Percentiles rank a stretch among this genome's conserved stretches.
phyloP scores from a whole-genome alignment of 2,797 vertebrate species.

The Cheirogaleus major region DNA sequence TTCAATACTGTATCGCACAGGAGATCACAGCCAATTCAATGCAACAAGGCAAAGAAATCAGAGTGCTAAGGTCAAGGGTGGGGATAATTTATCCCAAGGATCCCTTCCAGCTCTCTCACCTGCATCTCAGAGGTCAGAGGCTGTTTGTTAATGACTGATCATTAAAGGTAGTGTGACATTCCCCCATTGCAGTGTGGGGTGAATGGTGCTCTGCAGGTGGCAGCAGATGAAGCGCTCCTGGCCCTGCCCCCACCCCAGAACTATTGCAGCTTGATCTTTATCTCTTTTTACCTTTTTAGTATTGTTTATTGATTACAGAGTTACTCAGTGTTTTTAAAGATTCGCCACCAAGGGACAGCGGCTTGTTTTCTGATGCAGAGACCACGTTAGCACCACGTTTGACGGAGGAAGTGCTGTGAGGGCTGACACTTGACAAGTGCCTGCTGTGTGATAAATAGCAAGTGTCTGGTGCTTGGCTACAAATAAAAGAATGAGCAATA shows the following conservation, averaged over 20 bases:
- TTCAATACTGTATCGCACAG: not conserved
- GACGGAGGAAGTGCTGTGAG: accelerated
- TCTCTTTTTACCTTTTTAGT: not conserved
- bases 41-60: not conserved
- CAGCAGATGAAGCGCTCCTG: accelerated
- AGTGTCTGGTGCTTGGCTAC: not conserved
- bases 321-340: not conserved
- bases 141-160: not conserved
- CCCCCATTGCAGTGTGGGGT: accelerated
- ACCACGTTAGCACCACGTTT: not conserved
- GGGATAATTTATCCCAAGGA: not conserved
- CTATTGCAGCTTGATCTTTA: not conserved
- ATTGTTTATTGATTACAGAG: not conserved
- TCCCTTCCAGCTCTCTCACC: not conserved
- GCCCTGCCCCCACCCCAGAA: too few relatives aligned
- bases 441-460: not conserved
- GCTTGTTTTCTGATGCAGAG: not conserved
- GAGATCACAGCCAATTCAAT: not conserved
- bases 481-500: not conserved
- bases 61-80: not conserved
- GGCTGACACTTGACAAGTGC: too few relatives aligned
- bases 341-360: accelerated
- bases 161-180: accelerated
- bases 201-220: accelerated
- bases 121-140: not conserved